Conservation (phyloP, 2,797 vertebrate genomes). For the Malurus splendens region DNA sequence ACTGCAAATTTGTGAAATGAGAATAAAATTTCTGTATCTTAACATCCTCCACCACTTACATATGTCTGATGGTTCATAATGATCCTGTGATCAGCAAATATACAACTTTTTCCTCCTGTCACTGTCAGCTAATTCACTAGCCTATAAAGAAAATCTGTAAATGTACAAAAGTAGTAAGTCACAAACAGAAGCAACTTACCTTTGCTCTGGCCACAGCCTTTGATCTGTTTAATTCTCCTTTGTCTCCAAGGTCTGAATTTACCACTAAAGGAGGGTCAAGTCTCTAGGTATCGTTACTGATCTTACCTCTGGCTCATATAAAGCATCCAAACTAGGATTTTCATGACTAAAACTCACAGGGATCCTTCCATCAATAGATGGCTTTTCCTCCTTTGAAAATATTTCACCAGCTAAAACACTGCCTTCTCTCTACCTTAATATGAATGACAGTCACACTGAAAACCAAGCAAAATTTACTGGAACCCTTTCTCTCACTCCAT, state of each 20-base stretch:
- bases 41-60: not conserved
- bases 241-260: not conserved
- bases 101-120: not conserved
- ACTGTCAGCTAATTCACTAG: not conserved
- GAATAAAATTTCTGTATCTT: not conserved
- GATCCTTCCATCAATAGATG: not conserved
- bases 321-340: not conserved
- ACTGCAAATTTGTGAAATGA: not conserved
- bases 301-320: not conserved
- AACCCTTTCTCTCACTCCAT: not conserved
- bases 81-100: not conserved
- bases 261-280: not conserved
- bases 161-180: not conserved
- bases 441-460: not conserved
- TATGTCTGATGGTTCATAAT: not conserved
- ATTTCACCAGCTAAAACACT: not conserved
- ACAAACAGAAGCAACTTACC: not conserved
- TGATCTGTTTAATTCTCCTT: not conserved
- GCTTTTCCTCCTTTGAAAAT: not conserved
- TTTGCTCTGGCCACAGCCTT: not conserved
- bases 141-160: not conserved
- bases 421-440: not conserved
- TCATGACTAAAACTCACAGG: not conserved
- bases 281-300: fast-evolving
- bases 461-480: not conserved